Percentiles rank a stretch among this genome's conserved stretches.
phyloP scores from a whole-genome alignment of 1,140 invertebrate species.

The honey bee (Apis mellifera) region Amel_HAv3.1 CM009944.2:7850001-7850500 shows the following conservation, averaged over 20 bases:
- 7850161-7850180: constrained; percentile 6
- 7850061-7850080: constrained; percentile 10
- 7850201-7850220: not conserved
- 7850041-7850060: not conserved
- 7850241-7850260: not conserved
- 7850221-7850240: not conserved
- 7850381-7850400: too few relatives aligned
- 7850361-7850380: not conserved
- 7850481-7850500: too few relatives aligned
- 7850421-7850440: too few relatives aligned
- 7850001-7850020: constrained; percentile 8
- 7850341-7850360: not conserved
- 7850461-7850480: not conserved
- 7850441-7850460: too few relatives aligned
- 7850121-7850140: not conserved
- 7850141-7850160: not conserved
- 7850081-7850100: constrained; percentile 12
- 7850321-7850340: not conserved
- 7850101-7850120: not conserved
- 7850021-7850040: constrained; percentile 31
- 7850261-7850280: too few relatives aligned
- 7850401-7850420: not conserved
- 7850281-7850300: not conserved
- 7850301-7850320: not conserved
- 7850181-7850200: not conserved